phyloP scores from a whole-genome alignment of 2,888 invertebrate species.

The Cephus nigrinus region DNA sequence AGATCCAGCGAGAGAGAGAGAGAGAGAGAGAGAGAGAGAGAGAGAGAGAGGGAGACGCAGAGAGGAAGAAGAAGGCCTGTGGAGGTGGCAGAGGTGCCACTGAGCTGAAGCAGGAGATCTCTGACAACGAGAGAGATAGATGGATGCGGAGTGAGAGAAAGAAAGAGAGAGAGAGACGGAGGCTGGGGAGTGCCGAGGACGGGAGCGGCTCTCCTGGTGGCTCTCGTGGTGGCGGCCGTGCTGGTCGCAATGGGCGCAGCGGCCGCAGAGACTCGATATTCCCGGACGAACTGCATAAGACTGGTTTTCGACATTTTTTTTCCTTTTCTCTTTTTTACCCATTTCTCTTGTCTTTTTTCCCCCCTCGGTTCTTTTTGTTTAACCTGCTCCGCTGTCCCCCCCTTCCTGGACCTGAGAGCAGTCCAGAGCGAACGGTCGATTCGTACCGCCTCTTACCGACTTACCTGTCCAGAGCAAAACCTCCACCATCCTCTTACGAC shows the following conservation, averaged over 20 bases:
- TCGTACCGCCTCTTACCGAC: too few species aligned
- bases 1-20: conserved; percentile 20
- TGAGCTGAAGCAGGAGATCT: conserved; percentile 19
- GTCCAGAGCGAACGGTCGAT: too few species aligned
- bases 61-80: conserved; percentile 34
- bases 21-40: background rate
- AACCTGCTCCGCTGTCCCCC: conserved; percentile 39
- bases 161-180: conserved; percentile 19
- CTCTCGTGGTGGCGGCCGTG: conserved; percentile 6
- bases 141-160: conserved; percentile 12
- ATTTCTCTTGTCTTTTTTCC: conserved; percentile 42
- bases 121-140: too few species aligned
- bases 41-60: conserved; percentile 25
- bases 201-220: conserved; percentile 13
- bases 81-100: conserved; percentile 43
- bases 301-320: conserved; percentile 55
- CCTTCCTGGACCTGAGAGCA: conserved; percentile 15
- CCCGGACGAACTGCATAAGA: conserved; percentile 37
- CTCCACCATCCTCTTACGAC: conserved; percentile 7
- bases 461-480: too few species aligned
- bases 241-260: conserved; percentile 11
- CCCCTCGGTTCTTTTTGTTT: conserved; percentile 45
- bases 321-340: conserved; percentile 37
- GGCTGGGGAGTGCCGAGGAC: conserved; percentile 6
- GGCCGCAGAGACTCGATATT: conserved; percentile 14